Evolutionary conservation across 2,888 invertebrate species (phyloP).

Genomic region (Pantelozetes paolii): DNA sequence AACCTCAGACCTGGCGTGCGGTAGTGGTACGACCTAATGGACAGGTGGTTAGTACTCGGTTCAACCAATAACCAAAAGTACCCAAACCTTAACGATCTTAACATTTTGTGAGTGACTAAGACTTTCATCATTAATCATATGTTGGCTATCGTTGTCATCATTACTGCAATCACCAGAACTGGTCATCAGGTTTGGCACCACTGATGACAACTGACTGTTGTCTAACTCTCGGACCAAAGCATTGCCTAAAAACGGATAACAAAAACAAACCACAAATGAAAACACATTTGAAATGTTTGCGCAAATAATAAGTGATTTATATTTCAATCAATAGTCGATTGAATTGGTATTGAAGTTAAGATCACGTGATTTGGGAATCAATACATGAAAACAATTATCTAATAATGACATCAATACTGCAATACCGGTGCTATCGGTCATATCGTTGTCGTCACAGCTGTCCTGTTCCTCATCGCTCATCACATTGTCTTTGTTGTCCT

Average conservation of each 20-base stretch:
- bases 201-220: constrained; percentile 12
- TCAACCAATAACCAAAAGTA: background rate
- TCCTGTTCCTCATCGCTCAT: background rate
- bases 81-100: constrained; percentile 29
- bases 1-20: constrained; percentile 44
- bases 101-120: background rate
- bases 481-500: background rate
- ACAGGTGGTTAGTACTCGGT: constrained; percentile 39
- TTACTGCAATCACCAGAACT: constrained; percentile 21
- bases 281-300: too few relatives aligned
- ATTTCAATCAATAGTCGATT: background rate
- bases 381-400: background rate
- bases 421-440: constrained; percentile 2
- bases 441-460: constrained; percentile 6
- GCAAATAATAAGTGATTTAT: background rate
- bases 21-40: constrained; percentile 42
- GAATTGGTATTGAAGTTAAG: background rate
- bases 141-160: constrained; percentile 6
- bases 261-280: background rate
- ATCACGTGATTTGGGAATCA: too few relatives aligned
- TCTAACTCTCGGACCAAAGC: constrained; percentile 28
- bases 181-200: constrained; percentile 8
- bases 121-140: background rate
- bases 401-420: background rate
- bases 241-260: background rate